Percentiles rank a stretch among this genome's conserved stretches.
Evolutionary conservation across 2,888 invertebrate species (phyloP).

Genomic region (Podotricha telesiphe): DNA sequence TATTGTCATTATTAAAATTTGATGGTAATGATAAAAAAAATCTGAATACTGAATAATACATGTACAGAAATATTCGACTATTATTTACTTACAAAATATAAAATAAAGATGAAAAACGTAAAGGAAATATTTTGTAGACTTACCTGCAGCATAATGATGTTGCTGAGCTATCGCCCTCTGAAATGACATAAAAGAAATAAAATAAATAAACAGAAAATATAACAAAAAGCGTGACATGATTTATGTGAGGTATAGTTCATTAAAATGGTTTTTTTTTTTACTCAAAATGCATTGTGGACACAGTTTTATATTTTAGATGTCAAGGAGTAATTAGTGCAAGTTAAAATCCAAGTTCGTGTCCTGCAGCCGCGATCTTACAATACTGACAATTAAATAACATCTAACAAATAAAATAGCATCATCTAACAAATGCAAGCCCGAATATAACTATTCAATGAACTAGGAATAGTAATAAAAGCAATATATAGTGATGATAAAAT

Average conservation of each 20-base stretch:
- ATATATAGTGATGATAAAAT: not conserved
- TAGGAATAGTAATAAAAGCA: not conserved
- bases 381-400: not conserved
- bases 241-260: not conserved
- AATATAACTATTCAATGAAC: not conserved
- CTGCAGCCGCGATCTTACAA: too few relatives aligned
- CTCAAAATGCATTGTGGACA: too few relatives aligned
- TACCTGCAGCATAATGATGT: conserved; percentile 85
- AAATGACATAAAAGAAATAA: conserved; percentile 70
- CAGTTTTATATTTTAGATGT: too few relatives aligned
- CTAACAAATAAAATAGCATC: not conserved
- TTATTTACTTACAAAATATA: not conserved
- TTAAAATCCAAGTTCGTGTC: not conserved
- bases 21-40: too few relatives aligned
- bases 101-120: conserved; percentile 6
- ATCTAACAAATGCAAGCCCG: not conserved
- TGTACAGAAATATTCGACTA: too few relatives aligned
- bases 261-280: not conserved
- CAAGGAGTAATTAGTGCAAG: too few relatives aligned
- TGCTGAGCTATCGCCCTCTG: conserved; percentile 88
- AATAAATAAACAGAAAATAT: conserved; percentile 48
- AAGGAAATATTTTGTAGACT: conserved; percentile 55
- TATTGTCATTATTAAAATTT: too few relatives aligned
- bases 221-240: conserved; percentile 40
- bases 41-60: too few relatives aligned